Evolutionary conservation across 2,113 vertebrate genomes (phyloP).

Genomic region (Pampusana beccarii): DNA sequence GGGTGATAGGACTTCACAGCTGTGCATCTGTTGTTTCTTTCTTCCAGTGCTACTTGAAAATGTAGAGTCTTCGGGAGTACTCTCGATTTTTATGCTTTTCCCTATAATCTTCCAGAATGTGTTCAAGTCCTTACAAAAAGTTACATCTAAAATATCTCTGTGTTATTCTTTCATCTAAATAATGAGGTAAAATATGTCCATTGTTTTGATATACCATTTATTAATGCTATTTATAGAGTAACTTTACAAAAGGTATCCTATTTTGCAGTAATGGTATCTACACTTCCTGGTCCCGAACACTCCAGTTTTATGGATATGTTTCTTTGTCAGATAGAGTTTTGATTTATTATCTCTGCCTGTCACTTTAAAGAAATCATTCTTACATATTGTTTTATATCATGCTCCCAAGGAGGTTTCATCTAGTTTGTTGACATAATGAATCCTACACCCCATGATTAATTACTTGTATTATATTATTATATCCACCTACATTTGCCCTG

Average conservation of each 20-base stretch:
- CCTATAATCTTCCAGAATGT: neutral
- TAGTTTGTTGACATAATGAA: constrained; percentile 68
- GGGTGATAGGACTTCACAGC: neutral
- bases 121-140: neutral
- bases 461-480: constrained; percentile 54
- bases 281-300: neutral
- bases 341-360: constrained; percentile 45
- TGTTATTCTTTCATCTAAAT: neutral
- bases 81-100: neutral
- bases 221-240: neutral
- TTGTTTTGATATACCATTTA: neutral
- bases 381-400: constrained; percentile 55
- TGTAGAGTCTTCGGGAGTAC: neutral
- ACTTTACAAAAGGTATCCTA: neutral
- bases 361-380: constrained; percentile 60
- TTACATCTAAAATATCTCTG: neutral
- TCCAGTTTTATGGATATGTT: neutral
- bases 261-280: neutral
- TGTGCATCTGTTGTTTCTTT: neutral
- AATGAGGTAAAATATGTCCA: neutral
- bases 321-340: constrained; percentile 26
- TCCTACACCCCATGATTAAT: constrained; percentile 58
- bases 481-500: constrained; percentile 25
- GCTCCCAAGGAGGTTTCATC: constrained; percentile 55
- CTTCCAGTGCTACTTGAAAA: neutral